Evolutionary conservation across 2,888 invertebrate species (phyloP).

Genomic region (Philereme transversata): DNA sequence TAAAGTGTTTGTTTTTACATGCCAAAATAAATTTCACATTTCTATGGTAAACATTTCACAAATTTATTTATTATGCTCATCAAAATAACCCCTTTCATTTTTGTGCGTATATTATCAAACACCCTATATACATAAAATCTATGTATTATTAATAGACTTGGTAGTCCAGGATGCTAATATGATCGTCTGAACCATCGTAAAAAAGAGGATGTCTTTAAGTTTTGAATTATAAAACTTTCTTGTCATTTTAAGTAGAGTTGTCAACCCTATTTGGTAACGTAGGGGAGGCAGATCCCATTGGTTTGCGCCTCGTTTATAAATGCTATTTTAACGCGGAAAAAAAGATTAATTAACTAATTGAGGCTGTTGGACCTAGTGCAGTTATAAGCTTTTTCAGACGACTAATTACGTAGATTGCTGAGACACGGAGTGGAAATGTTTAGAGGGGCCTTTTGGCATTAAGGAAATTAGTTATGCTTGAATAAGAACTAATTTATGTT

Average conservation of each 20-base stretch:
- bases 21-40: too few relatives aligned
- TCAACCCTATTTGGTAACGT: conserved; percentile 60
- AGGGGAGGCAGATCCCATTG: conserved; percentile 73
- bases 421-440: conserved; percentile 39
- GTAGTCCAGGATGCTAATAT: too few relatives aligned
- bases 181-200: background rate
- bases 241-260: too few relatives aligned
- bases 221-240: too few relatives aligned
- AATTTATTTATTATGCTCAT: too few relatives aligned
- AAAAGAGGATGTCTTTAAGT: background rate
- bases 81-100: too few relatives aligned
- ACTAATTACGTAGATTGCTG: conserved; percentile 62
- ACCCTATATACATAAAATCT: too few relatives aligned
- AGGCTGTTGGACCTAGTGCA: conserved; percentile 63
- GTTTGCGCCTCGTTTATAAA: conserved; percentile 79
- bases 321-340: conserved; percentile 83
- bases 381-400: conserved; percentile 56
- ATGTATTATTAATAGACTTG: too few relatives aligned
- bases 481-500: too few relatives aligned
- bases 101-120: too few relatives aligned
- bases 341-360: conserved; percentile 84
- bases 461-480: conserved; percentile 9
- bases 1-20: too few relatives aligned
- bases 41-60: too few relatives aligned
- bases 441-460: conserved; percentile 28